These are phyloP conservation scores for Cranoglanis bouderius DNA, from an alignment of 2,113 vertebrate genomes.

Conservation along the genomic window DNA sequence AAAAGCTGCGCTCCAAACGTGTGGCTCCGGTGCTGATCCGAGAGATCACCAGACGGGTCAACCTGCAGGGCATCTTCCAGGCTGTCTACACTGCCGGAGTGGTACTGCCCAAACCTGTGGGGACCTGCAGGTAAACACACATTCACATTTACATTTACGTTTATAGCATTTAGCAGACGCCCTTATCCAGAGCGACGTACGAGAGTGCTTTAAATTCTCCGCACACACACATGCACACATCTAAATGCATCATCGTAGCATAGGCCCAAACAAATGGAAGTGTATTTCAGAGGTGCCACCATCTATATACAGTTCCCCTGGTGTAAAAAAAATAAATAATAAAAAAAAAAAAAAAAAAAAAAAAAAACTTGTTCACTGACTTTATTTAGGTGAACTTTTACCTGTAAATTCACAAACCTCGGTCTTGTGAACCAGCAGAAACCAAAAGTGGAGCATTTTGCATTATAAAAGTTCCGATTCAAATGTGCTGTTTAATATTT, in stretches of 20 bases:
- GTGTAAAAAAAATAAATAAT: too few species aligned
- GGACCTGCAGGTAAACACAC: constrained; percentile 87
- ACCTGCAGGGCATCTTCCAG: constrained; percentile 96
- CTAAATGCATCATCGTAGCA: not conserved
- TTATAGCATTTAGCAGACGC: too few species aligned
- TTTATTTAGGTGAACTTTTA: not conserved
- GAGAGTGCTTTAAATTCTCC: too few species aligned
- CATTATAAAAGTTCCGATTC: not conserved
- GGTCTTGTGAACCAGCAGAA: not conserved
- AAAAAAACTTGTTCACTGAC: not conserved
- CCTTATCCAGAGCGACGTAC: too few species aligned
- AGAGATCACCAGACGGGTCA: constrained; percentile 94
- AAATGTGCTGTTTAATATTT: not conserved
- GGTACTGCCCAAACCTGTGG: constrained; percentile 95
- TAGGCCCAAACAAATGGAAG: not conserved
- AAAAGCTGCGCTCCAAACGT: constrained; percentile 96
- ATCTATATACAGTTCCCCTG: not conserved
- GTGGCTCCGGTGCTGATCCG: constrained; percentile 95
- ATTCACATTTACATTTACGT: too few species aligned
- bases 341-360: too few species aligned
- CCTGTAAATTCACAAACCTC: not conserved
- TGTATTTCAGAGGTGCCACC: not conserved
- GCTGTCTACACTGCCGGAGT: constrained; percentile 97
- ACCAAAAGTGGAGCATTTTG: not conserved
- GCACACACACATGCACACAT: not conserved